phyloP scores from a whole-genome alignment of 2,113 vertebrate genomes.

The Chaetura pelagica region DNA sequence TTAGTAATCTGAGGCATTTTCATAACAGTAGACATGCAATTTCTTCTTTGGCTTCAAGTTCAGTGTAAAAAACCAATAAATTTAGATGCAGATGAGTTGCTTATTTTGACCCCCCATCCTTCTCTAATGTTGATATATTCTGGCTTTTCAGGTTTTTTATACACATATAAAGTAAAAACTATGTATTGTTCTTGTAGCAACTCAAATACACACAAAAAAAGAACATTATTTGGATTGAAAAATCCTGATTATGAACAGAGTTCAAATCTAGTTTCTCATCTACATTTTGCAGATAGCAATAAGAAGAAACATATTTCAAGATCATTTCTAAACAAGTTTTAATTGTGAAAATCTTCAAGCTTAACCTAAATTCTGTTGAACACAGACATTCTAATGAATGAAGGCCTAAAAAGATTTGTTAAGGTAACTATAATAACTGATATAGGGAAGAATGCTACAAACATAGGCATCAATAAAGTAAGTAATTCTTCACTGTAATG shows the following conservation, averaged over 20 bases:
- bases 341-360: background rate
- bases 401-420: background rate
- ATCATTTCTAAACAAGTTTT: background rate
- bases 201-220: background rate
- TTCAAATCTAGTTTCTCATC: background rate
- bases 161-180: background rate
- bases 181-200: background rate
- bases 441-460: background rate
- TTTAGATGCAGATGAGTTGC: background rate
- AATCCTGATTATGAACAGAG: background rate
- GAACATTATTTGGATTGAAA: background rate
- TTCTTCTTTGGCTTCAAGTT: background rate
- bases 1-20: background rate
- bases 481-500: background rate
- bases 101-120: background rate
- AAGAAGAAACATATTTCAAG: background rate
- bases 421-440: background rate
- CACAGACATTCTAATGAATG: background rate
- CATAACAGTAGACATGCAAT: background rate
- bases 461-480: background rate
- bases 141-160: background rate
- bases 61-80: background rate
- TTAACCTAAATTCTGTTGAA: background rate
- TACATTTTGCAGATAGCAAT: background rate
- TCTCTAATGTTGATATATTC: background rate